Evolutionary conservation across 1,140 invertebrate species (phyloP), one percentile per base, ranked within the genome.

Genomic region (Dryas iulia): DNA sequence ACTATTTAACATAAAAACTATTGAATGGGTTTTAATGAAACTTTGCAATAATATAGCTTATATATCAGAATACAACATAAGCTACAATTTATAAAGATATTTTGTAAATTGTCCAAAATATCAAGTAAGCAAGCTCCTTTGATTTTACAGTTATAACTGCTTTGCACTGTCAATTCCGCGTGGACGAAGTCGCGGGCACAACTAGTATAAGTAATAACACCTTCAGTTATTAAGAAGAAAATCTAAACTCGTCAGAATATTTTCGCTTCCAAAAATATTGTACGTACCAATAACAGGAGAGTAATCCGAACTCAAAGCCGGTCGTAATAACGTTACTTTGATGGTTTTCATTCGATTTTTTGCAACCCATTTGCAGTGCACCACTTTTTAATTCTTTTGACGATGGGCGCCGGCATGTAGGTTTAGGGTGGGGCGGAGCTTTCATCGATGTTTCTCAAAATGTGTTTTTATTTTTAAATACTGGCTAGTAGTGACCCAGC

Each of bases 331-430:
- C 74, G 82, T 81, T 82, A 84, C 79, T 80, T 82, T 81, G 78
- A 77, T 70, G 72, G 62, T 69, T 73, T 75, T 76, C 67, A 70
- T 73, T 69, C 71, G 76, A 72, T 83, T 82, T 82, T 83, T 83
- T 83, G 82, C 82, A 79, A 79, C 81, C 83, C 81, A 86, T 86
- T 86, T 84, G 74, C 79, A 73, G 68, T 59, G 77, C 71, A 72
- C 69, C 72, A 79, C 73, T 85, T 87, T 86, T 84, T 87, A 83
- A 87, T 87, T 84, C 82, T 84, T 84, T 82, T 83, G 78, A 81
- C 74, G 76, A 75, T 66, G 71, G 75, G 33, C 70, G 39, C 52
- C 56, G 72, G 73, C 65, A 72, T 67, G 60, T 67, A 58, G 64
- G 53, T 63, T n/a, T 66, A 47, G 72, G 52, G 67, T 54, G 39